Evolutionary conservation across 92 coral and sea anemone genomes (phyloP), one percentile per base, ranked within the genome.

Genomic region (Epizoanthus ramosus): DNA sequence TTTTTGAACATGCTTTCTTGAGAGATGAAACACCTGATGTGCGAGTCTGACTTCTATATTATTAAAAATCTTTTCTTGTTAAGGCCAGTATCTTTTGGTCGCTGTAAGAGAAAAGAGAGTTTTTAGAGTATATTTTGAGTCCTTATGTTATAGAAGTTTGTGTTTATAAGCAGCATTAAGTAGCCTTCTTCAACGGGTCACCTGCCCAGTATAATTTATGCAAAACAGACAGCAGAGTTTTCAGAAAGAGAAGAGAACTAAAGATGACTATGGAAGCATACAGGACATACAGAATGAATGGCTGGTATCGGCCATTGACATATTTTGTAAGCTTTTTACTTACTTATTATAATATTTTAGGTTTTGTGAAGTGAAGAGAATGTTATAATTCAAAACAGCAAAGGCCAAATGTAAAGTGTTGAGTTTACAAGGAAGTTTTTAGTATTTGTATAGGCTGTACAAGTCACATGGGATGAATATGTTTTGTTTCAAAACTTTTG

Each of bases 181-280:
- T 77, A 21, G 71, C 68, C 71, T 61, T 77, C 81, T 76, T 9
- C 53, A 77, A 57, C 71, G 43, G 82, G 82, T 61, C 70, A 77
- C 82, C 58, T 35, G n/a, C 25, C 15, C 17, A 57, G 35, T 74
- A 60, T 90, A 90, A 90, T 86, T 76, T 86, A 90, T 90, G 87
- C 93, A 90, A 79, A 90, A 68, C 82, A 90, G 76, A 37, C 23
- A 39, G 23, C 45, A 21, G 69, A 63, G 41, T 61, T 61, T 61
- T 37, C 33, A 43, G 39, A 60, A 61, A n/a, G 65, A 50, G 81
- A 76, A 14, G 52, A 61, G 6, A 22, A 57, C 63, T 8, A 60
- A 22, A 39, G 37, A 41, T 77, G 82, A 57, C 56, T n/a, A 35
- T 77, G 82, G 71, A 77, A 47, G 71, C 82, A n/a, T 61, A 4